Evolutionary conservation across 1,140 invertebrate species (phyloP).

Genomic region (Polypedilum pembai): DNA sequence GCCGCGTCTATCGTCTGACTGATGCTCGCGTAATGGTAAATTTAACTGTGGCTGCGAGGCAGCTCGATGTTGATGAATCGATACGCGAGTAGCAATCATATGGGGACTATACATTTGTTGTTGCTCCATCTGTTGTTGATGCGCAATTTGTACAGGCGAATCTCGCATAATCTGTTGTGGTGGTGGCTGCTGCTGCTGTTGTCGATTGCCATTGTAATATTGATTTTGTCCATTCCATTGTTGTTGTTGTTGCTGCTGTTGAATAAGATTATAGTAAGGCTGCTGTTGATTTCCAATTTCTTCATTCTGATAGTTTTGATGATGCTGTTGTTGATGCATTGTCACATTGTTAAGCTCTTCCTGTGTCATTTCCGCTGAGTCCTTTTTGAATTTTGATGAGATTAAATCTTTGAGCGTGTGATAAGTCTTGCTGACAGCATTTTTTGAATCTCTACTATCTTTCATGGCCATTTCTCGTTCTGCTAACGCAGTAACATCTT

Average conservation of each 20-base stretch:
- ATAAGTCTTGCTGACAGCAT: slow-evolving; percentile 65
- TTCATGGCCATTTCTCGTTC: slow-evolving; percentile 44
- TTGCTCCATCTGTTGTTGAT: slow-evolving; percentile 8
- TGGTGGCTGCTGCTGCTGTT: slow-evolving; percentile 35
- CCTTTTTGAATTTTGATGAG: slow-evolving; percentile 68
- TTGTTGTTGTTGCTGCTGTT: slow-evolving; percentile 41
- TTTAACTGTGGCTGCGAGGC: slow-evolving; percentile 57
- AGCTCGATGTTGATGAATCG: slow-evolving; percentile 46
- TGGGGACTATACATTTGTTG: slow-evolving; percentile 49
- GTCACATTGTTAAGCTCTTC: slow-evolving; percentile 56
- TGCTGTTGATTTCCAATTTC: background rate
- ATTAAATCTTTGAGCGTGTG: slow-evolving; percentile 79
- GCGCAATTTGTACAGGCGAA: slow-evolving; percentile 12
- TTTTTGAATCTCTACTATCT: slow-evolving; percentile 49
- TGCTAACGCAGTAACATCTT: slow-evolving; percentile 46
- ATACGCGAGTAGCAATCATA: slow-evolving; percentile 40
- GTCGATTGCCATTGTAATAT: slow-evolving; percentile 31
- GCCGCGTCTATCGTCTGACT: slow-evolving; percentile 31
- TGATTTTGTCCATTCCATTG: slow-evolving; percentile 49
- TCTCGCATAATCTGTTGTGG: slow-evolving; percentile 35
- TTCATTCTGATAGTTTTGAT: slow-evolving; percentile 24
- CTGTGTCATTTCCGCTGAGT: slow-evolving; percentile 45
- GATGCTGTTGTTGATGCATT: slow-evolving; percentile 45
- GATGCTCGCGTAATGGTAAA: slow-evolving; percentile 29
- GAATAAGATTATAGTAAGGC: slow-evolving; percentile 15